These are phyloP conservation scores for Drosophila nr. medialis DNA, from an alignment of 2,888 invertebrate species.

Conservation along the genomic window DNA sequence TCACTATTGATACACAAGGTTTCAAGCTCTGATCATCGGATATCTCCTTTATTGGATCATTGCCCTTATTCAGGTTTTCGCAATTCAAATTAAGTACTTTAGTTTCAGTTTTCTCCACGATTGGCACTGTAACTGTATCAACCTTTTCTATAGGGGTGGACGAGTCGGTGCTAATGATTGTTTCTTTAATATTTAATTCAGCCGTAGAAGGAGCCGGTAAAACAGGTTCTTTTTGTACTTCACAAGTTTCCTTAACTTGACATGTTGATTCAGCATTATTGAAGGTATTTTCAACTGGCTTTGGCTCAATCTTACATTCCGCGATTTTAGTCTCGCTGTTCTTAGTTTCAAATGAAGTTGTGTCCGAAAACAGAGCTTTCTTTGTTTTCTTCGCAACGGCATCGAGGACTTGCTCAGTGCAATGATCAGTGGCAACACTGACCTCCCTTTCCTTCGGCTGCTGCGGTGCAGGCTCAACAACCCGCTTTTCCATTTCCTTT, in stretches of 20 bases:
- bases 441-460: slow-evolving; percentile 23
- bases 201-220: slow-evolving; percentile 1
- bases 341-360: slow-evolving; percentile 43
- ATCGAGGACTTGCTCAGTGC: slow-evolving; percentile 81
- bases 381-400: slow-evolving; percentile 84
- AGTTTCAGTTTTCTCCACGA: slow-evolving; percentile 30
- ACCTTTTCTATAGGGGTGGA: not conserved
- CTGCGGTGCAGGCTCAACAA: slow-evolving; percentile 2
- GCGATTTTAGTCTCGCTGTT: slow-evolving; percentile 8
- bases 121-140: slow-evolving; percentile 13
- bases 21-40: slow-evolving; percentile 16
- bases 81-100: slow-evolving; percentile 5
- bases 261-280: not conserved
- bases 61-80: not conserved
- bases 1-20: not conserved
- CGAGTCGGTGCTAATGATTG: not conserved
- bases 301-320: slow-evolving; percentile 35
- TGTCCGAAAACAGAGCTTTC: slow-evolving; percentile 82
- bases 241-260: slow-evolving; percentile 15
- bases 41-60: not conserved
- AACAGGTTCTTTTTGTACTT: slow-evolving; percentile 1
- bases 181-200: slow-evolving; percentile 14
- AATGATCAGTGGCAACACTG: slow-evolving; percentile 15
- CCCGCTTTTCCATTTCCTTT: not conserved
- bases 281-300: slow-evolving; percentile 13